Conservation (phyloP, 2,113 vertebrate species). For the Paraplagusia blochii region DNA sequence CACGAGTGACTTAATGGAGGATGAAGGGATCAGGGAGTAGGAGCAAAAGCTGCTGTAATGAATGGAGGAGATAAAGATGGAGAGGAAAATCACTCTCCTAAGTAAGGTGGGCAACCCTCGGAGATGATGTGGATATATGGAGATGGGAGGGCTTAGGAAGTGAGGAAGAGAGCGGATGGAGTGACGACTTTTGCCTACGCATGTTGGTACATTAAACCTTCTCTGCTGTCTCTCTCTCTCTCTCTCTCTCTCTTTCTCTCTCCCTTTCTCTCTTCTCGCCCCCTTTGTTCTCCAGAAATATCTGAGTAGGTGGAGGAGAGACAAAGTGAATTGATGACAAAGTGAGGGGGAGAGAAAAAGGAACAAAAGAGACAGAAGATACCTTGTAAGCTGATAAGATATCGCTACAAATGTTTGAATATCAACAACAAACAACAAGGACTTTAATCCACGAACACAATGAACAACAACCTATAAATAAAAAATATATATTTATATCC, state of each 20-base stretch:
- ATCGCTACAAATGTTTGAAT: slow-evolving; percentile 7
- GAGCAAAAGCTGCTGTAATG: slow-evolving; percentile 12
- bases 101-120: slow-evolving; percentile 47
- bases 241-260: slow-evolving; percentile 21
- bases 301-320: slow-evolving; percentile 61
- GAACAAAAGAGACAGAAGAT: slow-evolving; percentile 36
- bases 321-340: slow-evolving; percentile 55
- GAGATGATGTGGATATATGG: slow-evolving; percentile 52
- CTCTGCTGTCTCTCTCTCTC: slow-evolving; percentile 39
- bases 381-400: slow-evolving; percentile 13
- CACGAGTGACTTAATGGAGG: slow-evolving; percentile 21
- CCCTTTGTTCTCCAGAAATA: slow-evolving; percentile 73
- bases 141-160: slow-evolving; percentile 14
- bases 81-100: slow-evolving; percentile 26
- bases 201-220: slow-evolving; percentile 55
- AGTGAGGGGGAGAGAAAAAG: slow-evolving; percentile 45
- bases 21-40: slow-evolving; percentile 30
- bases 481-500: no score
- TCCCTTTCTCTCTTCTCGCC: slow-evolving; percentile 51
- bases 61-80: slow-evolving; percentile 31
- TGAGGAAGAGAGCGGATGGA: slow-evolving; percentile 24
- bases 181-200: slow-evolving; percentile 62
- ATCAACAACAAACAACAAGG: neutral
- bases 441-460: no score
- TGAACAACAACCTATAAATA: neutral